phyloP scores from a whole-genome alignment of 2,113 vertebrate species.

The Brevimyrus niger region DNA sequence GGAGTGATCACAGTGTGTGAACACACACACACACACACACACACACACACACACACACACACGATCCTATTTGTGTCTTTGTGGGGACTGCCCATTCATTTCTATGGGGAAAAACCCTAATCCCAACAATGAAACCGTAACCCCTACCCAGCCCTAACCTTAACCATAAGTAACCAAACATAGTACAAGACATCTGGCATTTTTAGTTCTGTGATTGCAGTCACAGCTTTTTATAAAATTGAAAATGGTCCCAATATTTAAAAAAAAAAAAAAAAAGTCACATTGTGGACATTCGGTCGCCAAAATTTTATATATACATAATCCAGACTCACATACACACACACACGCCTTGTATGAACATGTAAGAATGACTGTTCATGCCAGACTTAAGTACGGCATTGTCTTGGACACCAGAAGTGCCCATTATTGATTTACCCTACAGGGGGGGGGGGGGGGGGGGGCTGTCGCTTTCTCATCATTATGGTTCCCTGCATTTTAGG shows the following conservation, averaged over 20 bases:
- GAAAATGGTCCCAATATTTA: neutral
- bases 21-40: conserved; percentile 27
- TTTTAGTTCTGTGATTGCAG: neutral
- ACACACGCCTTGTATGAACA: neutral
- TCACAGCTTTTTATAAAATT: neutral
- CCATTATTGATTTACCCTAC: neutral
- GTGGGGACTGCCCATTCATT: neutral
- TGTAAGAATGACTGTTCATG: conserved; percentile 37
- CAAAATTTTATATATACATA: neutral
- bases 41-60: conserved; percentile 27
- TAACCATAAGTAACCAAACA: neutral
- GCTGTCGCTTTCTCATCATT: neutral
- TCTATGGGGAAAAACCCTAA: neutral
- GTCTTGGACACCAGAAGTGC: neutral
- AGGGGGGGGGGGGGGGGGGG: no score
- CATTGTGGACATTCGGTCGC: neutral
- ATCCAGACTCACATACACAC: neutral
- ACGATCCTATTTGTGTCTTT: neutral
- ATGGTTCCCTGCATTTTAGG: neutral
- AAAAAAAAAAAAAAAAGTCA: neutral
- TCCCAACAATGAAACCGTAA: neutral
- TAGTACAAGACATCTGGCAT: neutral
- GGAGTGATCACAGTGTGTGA: conserved; percentile 32
- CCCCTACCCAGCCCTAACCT: no score
- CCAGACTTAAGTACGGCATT: conserved; percentile 44